Conservation (phyloP, 2,113 vertebrate genomes). For the Regulus satrapa region DNA sequence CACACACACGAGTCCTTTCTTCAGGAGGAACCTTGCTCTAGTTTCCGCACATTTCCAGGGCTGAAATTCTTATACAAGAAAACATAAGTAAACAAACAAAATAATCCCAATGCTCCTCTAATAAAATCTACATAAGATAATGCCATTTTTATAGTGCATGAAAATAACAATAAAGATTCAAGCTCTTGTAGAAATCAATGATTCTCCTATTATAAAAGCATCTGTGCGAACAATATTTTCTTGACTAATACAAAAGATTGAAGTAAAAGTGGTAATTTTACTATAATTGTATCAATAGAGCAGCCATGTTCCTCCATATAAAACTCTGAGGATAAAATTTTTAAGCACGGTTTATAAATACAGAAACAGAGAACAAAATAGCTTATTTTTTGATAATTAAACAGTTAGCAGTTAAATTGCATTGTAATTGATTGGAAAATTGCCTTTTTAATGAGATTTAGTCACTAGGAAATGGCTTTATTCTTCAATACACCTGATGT, state of each 20-base stretch:
- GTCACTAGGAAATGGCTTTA: constrained; percentile 68
- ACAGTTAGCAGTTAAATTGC: constrained; percentile 74
- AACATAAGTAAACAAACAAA: not conserved
- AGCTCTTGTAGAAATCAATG: constrained; percentile 38
- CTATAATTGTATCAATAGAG: not conserved
- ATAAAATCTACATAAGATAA: constrained; percentile 46
- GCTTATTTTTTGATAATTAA: constrained; percentile 72
- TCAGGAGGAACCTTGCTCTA: not conserved
- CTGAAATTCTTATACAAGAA: not conserved
- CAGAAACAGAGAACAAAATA: constrained; percentile 22
- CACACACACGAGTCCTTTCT: not conserved
- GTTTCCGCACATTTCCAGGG: not conserved
- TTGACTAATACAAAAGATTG: not conserved
- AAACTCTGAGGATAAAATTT: not conserved
- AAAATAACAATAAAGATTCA: constrained; percentile 31
- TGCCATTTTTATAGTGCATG: constrained; percentile 36
- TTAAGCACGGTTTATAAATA: constrained; percentile 45
- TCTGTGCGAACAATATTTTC: not conserved
- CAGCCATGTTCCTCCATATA: not conserved
- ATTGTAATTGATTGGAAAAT: constrained; percentile 79
- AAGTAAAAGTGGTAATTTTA: constrained; percentile 34
- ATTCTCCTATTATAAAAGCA: not conserved
- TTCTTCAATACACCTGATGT: constrained; percentile 46
- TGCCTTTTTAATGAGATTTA: constrained; percentile 80
- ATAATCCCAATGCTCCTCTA: not conserved